Conservation (phyloP, 2,888 invertebrate genomes). For the Lapara coniferarum region DNA sequence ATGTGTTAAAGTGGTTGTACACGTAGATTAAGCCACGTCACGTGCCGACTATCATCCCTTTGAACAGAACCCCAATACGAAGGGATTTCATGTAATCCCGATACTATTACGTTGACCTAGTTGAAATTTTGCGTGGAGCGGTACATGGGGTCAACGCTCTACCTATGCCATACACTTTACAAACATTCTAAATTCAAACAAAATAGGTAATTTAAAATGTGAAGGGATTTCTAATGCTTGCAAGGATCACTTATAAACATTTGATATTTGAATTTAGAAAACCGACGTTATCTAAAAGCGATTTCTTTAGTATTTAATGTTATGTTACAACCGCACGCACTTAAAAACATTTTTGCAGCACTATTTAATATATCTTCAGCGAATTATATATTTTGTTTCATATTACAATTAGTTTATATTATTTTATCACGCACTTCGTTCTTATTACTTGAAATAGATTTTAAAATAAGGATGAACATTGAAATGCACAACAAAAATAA, state of each 20-base stretch:
- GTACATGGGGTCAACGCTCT: slow-evolving; percentile 35
- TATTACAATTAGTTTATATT: no score
- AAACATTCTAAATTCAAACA: not conserved
- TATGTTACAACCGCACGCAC: no score
- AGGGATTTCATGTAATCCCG: slow-evolving; percentile 37
- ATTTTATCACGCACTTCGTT: not conserved
- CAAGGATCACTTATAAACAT: not conserved
- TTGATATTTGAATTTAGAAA: no score
- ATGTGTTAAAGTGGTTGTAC: slow-evolving; percentile 6
- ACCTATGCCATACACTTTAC: not conserved
- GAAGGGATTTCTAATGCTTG: not conserved
- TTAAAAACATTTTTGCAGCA: no score
- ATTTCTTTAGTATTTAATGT: no score
- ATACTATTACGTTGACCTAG: slow-evolving; percentile 39
- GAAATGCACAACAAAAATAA: not conserved
- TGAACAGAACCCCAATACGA: slow-evolving; percentile 26
- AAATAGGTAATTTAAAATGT: not conserved
- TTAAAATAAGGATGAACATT: no score
- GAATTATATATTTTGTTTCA: no score
- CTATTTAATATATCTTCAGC: no score
- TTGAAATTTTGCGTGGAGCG: slow-evolving; percentile 36
- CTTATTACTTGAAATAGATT: no score
- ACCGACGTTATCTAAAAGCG: no score
- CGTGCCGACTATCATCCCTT: slow-evolving; percentile 33
- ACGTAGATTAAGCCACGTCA: slow-evolving; percentile 32